Evolutionary conservation across 2,113 vertebrate species (phyloP).

Genomic region (Oophaga pumilio): DNA sequence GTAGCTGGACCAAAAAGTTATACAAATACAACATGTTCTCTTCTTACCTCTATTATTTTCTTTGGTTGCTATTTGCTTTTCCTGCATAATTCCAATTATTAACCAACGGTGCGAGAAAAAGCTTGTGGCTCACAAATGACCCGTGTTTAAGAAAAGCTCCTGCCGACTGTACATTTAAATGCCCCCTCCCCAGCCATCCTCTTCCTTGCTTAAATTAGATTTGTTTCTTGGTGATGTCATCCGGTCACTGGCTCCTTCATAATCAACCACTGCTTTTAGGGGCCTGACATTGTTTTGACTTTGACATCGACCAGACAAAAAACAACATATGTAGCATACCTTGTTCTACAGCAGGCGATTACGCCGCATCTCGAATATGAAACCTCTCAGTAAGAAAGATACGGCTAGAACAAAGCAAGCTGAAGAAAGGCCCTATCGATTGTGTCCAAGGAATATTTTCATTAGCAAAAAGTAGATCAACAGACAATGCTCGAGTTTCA

Average conservation of each 20-base stretch:
- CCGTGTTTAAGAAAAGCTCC: conserved; percentile 9
- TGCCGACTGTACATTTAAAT: conserved; percentile 36
- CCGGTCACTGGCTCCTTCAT: conserved; percentile 45
- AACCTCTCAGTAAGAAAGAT: conserved; percentile 12
- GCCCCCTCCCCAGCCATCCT: conserved; percentile 31
- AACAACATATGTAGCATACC: conserved; percentile 21
- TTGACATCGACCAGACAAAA: conserved; percentile 49
- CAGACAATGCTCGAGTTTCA: conserved; percentile 43
- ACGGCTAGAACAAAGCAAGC: conserved; percentile 6
- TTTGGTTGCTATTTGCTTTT: neutral
- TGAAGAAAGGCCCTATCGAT: conserved; percentile 26
- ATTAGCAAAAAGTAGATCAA: conserved; percentile 36
- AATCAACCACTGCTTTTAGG: conserved; percentile 49
- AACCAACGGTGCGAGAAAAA: neutral
- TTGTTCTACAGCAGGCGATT: conserved; percentile 9
- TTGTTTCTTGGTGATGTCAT: conserved; percentile 54
- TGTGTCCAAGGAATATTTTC: conserved; percentile 51
- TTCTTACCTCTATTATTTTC: conserved; percentile 30
- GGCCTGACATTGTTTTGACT: conserved; percentile 44
- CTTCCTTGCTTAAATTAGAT: conserved; percentile 48
- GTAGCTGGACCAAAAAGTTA: neutral
- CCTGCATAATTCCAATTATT: conserved; percentile 33
- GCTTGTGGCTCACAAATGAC: conserved; percentile 15
- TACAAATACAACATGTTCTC: neutral
- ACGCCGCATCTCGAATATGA: conserved; percentile 12